Base-by-base conservation (phyloP, 2,888 invertebrate species). In the Magallana nippona region DNA sequence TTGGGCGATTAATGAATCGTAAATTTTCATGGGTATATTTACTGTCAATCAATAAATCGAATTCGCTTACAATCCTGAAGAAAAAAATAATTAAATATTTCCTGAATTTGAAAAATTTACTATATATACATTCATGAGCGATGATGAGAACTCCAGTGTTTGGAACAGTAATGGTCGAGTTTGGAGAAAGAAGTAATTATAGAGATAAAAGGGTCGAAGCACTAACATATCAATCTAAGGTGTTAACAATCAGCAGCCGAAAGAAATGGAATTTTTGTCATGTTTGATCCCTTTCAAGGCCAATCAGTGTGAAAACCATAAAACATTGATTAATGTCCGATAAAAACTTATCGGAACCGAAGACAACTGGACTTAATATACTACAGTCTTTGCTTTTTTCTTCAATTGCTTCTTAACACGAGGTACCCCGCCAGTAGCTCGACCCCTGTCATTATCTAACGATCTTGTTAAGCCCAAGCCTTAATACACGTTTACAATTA, bases 401-500 rank as follows among this genome's bases (percentile, higher is more conserved):
- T 60, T 32, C 27, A 27, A 71, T 71, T 71, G 71, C 71, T 32
- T 15, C 27, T 71, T 22, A 71, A 71, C 27, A 27, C 32, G 71
- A 71, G 22, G 71, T 71, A 71, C 15, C 71, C 71, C 71, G 71
- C 71, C 22, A 71, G 32, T 71, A 71, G 71, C 27, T 32, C 5
- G 71, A 71, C 71, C 71, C 71, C 32, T 71, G 71, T 85, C 83
- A 85, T 85, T 85, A 83, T 79, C 79, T 81, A 83, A 85, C 83
- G 83, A 85, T 62, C 78, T 77, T 82, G 71, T 81, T 63, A 81
- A 81, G 83, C 81, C 82, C 83, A 81, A 62, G 57, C 63, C 63
- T 44, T 78, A 71, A 78, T 82, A 85, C 85, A 83, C 79, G 83
- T 78, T 63, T 22, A 57, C 81, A 85, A 85, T 85, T 85, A 85